These are phyloP conservation scores for Hippolais icterina DNA, from an alignment of 2,113 vertebrate species.

Conservation along the genomic window DNA sequence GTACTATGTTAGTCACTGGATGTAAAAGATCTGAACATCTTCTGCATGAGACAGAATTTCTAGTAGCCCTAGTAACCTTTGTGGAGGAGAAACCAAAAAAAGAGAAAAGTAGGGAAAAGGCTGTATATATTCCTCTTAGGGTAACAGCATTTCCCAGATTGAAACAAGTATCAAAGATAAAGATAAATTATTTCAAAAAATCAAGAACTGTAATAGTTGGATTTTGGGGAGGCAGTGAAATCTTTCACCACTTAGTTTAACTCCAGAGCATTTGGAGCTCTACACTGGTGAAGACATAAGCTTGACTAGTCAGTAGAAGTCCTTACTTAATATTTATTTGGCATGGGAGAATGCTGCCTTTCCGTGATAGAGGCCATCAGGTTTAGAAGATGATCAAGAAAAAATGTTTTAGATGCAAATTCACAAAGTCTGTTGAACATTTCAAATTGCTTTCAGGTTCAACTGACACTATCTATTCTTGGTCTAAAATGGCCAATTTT, in stretches of 20 bases:
- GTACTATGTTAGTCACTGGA: background rate
- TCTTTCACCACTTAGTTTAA: background rate
- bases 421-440: background rate
- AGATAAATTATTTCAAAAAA: background rate
- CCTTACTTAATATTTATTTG: background rate
- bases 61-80: background rate
- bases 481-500: background rate
- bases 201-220: background rate
- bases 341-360: background rate
- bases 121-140: background rate
- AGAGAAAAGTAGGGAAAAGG: background rate
- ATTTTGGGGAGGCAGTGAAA: background rate
- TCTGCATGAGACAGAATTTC: background rate
- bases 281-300: background rate
- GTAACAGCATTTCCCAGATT: background rate
- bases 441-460: background rate
- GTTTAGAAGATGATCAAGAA: background rate
- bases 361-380: background rate
- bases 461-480: background rate
- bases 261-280: background rate
- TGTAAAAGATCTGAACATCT: background rate
- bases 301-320: background rate
- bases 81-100: background rate
- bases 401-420: background rate
- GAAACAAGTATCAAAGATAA: background rate